Evolutionary conservation across 2,113 vertebrate species (phyloP).

Genomic region (Zosterops pallidus): DNA sequence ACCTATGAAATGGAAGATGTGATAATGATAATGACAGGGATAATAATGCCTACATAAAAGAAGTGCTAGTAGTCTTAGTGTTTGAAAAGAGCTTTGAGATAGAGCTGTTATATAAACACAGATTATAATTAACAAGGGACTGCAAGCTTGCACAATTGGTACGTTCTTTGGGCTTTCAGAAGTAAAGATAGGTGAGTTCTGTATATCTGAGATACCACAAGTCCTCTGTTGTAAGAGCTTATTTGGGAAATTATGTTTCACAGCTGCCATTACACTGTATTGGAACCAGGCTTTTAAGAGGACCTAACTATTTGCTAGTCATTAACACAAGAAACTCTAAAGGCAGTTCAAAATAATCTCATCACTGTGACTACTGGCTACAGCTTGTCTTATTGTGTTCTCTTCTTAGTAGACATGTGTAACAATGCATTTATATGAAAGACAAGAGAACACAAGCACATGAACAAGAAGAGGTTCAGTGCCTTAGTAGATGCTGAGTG

Average conservation of each 20-base stretch:
- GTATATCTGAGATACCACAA: not conserved
- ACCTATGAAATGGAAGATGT: slow-evolving; percentile 54
- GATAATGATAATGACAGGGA: slow-evolving; percentile 38
- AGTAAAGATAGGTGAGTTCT: not conserved
- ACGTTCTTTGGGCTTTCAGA: not conserved
- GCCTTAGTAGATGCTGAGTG: not conserved
- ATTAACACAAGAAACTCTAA: slow-evolving; percentile 35
- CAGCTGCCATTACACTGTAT: not conserved
- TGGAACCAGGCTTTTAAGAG: not conserved
- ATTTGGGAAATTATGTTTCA: not conserved
- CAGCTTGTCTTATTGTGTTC: not conserved
- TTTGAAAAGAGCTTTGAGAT: slow-evolving; percentile 34
- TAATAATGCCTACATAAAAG: slow-evolving; percentile 58
- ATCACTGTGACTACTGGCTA: not conserved
- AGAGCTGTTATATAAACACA: slow-evolving; percentile 10
- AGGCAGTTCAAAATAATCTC: not conserved
- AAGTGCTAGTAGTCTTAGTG: slow-evolving; percentile 16
- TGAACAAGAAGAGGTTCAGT: not conserved
- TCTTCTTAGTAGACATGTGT: not conserved
- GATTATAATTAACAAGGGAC: slow-evolving; percentile 24
- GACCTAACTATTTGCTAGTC: not conserved
- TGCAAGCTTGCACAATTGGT: not conserved
- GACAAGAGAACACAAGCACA: not conserved
- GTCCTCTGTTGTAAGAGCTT: not conserved
- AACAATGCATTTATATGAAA: not conserved